phyloP scores from a whole-genome alignment of 1,140 invertebrate species.

The Planococcus citri region DNA sequence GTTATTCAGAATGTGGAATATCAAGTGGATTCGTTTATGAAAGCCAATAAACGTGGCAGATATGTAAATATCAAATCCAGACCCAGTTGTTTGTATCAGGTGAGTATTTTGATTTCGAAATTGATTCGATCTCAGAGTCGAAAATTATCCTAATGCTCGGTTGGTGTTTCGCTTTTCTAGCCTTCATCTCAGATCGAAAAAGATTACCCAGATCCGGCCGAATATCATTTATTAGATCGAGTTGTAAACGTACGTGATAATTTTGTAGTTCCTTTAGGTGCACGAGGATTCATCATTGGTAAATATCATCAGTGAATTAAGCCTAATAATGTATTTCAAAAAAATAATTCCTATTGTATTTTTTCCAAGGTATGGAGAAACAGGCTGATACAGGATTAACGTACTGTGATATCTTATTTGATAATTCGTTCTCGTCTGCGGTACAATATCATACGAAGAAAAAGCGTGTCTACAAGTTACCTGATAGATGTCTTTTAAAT shows the following conservation, averaged over 20 bases:
- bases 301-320: slow-evolving; percentile 22
- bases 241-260: slow-evolving; percentile 61
- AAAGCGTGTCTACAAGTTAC: not conserved
- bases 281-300: slow-evolving; percentile 67
- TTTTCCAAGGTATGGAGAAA: not conserved
- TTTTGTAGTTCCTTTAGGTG: slow-evolving; percentile 64
- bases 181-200: slow-evolving; percentile 31
- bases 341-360: not conserved
- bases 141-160: not conserved
- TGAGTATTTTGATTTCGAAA: not conserved
- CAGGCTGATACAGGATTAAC: not conserved
- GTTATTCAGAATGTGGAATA: not conserved
- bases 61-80: not conserved
- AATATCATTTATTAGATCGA: slow-evolving; percentile 62
- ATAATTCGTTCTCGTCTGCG: not conserved
- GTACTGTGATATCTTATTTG: not conserved
- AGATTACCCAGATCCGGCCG: slow-evolving; percentile 49
- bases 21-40: not conserved
- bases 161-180: not conserved
- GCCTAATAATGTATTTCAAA: not conserved
- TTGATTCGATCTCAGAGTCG: no score
- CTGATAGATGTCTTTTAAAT: not conserved
- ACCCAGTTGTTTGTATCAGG: not conserved
- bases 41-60: not conserved
- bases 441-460: not conserved